Percentiles rank a stretch among this genome's conserved stretches.
Conservation (phyloP, 1,140 invertebrate species). For the Bombus soroeensis region DNA sequence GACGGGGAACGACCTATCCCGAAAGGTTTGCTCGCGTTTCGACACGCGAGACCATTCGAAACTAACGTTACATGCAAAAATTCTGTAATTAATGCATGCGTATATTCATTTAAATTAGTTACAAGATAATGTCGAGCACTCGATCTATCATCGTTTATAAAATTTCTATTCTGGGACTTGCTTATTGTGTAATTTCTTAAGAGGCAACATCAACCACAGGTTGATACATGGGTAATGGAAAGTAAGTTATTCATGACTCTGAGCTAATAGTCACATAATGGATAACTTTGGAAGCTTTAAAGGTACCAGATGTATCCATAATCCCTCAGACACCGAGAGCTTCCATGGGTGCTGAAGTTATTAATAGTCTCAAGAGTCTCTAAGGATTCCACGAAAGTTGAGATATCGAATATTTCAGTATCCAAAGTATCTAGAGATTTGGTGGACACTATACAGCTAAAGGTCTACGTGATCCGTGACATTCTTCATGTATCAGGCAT, state of each 20-base stretch:
- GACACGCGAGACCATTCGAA: not conserved
- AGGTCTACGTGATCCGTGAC: not conserved
- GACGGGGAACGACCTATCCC: conserved; percentile 5
- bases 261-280: not conserved
- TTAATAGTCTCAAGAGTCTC: not conserved
- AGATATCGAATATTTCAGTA: not conserved
- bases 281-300: not conserved
- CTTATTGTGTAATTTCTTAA: not conserved
- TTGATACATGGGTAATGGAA: not conserved
- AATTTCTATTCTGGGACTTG: not conserved
- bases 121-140: not conserved
- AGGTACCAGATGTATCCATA: not conserved
- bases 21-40: conserved; percentile 24
- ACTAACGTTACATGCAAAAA: not conserved
- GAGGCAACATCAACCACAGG: not conserved
- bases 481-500: not conserved
- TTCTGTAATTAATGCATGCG: not conserved
- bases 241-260: not conserved
- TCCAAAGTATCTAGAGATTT: not conserved
- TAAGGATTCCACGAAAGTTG: not conserved
- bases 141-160: not conserved
- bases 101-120: not conserved
- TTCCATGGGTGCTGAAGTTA: not conserved
- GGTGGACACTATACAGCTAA: not conserved
- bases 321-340: not conserved